Percentiles rank a stretch among this genome's conserved stretches.
phyloP scores from a whole-genome alignment of 2,797 vertebrate species.

The Acomys russatus region DNA sequence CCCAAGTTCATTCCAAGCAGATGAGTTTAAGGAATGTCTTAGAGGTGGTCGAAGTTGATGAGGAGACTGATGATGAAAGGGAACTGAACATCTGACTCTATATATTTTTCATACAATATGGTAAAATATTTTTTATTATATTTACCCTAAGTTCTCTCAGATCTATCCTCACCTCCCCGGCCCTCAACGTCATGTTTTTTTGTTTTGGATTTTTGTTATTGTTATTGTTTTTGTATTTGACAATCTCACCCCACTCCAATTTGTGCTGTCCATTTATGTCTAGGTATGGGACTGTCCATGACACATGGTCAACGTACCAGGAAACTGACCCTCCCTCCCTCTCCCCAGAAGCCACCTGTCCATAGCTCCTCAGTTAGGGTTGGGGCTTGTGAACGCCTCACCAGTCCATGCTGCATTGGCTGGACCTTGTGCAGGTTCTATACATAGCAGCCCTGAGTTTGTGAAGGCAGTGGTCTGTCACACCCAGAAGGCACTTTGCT shows the following conservation, averaged over 20 bases:
- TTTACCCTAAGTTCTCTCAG: background rate
- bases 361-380: background rate
- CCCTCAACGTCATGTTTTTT: background rate
- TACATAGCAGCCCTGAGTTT: background rate
- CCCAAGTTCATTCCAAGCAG: slow-evolving; percentile 48
- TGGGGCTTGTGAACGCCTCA: background rate
- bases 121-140: background rate
- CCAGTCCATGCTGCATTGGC: background rate
- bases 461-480: background rate
- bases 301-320: background rate
- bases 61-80: slow-evolving; percentile 1
- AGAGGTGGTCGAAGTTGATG: background rate
- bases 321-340: background rate
- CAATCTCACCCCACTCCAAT: background rate
- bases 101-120: background rate
- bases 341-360: background rate
- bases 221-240: no score
- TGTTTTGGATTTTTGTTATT: no score
- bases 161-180: background rate
- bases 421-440: background rate
- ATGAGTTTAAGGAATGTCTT: slow-evolving; percentile 31
- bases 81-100: background rate
- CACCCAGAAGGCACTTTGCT: background rate
- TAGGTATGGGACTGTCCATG: background rate
- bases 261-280: background rate